These are phyloP conservation scores for Megaleporinus macrocephalus DNA, from an alignment of 2,113 vertebrate genomes.

Conservation along the genomic window DNA sequence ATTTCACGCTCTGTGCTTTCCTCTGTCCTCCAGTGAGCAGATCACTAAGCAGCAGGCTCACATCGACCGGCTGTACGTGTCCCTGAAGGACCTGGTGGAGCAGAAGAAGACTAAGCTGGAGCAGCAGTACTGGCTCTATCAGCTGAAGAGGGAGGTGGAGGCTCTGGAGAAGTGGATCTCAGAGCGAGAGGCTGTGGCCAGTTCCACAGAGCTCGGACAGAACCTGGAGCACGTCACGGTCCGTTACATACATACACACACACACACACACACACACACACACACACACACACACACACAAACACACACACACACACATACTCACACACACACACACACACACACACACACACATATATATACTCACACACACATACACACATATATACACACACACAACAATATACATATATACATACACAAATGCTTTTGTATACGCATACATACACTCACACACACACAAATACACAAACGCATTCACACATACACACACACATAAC, in stretches of 20 bases:
- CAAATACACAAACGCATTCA: no score
- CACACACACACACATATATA: no score
- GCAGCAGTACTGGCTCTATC: constrained; percentile 90
- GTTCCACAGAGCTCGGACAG: constrained; percentile 91
- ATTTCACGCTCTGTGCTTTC: background rate
- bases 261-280: no score
- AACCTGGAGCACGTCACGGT: constrained; percentile 95
- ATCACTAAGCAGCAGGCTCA: constrained; percentile 90
- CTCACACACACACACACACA: no score
- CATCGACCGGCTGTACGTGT: constrained; percentile 88
- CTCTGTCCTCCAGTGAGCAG: constrained; percentile 74
- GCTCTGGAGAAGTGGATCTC: constrained; percentile 96
- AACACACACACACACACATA: no score
- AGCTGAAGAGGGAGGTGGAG: constrained; percentile 91
- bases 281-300: no score
- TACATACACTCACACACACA: no score
- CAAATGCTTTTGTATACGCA: no score
- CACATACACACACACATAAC: no score
- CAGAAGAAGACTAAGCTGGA: constrained; percentile 87
- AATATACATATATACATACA: no score
- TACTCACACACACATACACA: no score
- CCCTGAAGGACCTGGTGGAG: constrained; percentile 91
- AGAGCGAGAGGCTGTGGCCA: constrained; percentile 88
- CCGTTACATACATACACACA: constrained; percentile 48
- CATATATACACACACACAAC: no score